Evolutionary conservation across 2,113 vertebrate genomes (phyloP), one percentile per base, ranked within the genome.

Genomic region (Oceanodroma tethys): DNA sequence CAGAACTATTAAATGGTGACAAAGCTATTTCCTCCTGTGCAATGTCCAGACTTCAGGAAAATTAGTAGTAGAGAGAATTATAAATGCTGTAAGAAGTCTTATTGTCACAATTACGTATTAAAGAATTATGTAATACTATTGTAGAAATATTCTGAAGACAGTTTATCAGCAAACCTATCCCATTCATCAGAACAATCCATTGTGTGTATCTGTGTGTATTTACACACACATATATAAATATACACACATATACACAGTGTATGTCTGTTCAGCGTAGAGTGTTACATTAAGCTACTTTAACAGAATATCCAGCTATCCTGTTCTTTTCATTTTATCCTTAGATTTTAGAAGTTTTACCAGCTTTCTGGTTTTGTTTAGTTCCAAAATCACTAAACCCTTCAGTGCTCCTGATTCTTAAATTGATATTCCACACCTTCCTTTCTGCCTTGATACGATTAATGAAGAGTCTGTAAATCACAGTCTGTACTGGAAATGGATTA

Each of bases 381-480:
- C 23, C 40, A 68, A 59, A 89, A 32, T 42, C 0, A 0, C 10
- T 59, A 67, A 72, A 45, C 2, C 1, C 0, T 42, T 71, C 30
- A 59, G 36, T 19, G 18, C 9, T 65, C 4, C 58, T 76, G 23
- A 63, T 65, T 65, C 59, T 71, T 81, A 53, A 71, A 58, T 62
- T 78, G 62, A 4, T 58, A 13, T 81, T 85, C 59, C 15, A 26
- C 9, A 10, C 30, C 16, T 90, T 86, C 36, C 29, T 79, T 93
- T 94, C 66, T 66, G 34, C 34, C 47, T 82, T 88, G 52, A 40
- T 19, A 80, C 25, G 16, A 67, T 40, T 43, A 62, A 62, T 29
- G 42, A 40, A 63, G 45, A 83, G 18, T 40, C 62, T 75, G 23
- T 70, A 83, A 91, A 60, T 88, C 47, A 52, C 32, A 60, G 52